These are phyloP conservation scores for Spheniscus mendiculus DNA, from an alignment of 2,113 vertebrate species.

Conservation along the genomic window DNA sequence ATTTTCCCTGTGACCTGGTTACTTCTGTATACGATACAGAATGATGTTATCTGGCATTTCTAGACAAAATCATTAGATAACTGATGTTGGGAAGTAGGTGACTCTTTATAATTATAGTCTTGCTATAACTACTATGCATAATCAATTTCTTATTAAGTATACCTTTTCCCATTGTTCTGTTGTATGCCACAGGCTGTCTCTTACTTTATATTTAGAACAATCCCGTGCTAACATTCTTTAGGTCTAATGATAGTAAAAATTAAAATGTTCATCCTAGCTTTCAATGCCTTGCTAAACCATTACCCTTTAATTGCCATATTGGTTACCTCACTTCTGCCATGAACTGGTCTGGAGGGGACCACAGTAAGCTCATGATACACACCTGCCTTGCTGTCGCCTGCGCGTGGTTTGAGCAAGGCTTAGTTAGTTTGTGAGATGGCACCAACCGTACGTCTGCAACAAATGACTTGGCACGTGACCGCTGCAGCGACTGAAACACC, in stretches of 20 bases:
- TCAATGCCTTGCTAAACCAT: not conserved
- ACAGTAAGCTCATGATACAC: rapidly evolving
- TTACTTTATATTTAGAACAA: not conserved
- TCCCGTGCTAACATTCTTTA: not conserved
- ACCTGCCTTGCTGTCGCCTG: rapidly evolving
- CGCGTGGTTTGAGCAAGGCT: not conserved
- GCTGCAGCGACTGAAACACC: rapidly evolving
- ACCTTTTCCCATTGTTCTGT: too few species aligned
- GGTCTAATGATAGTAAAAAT: not conserved
- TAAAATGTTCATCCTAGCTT: not conserved
- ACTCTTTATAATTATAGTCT: not conserved
- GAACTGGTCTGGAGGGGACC: not conserved
- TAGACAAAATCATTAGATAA: not conserved
- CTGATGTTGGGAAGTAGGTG: not conserved
- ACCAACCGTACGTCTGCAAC: rapidly evolving
- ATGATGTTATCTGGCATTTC: not conserved
- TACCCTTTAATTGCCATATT: rapidly evolving
- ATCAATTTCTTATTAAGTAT: rapidly evolving
- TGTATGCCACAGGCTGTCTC: not conserved
- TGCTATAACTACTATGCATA: too few species aligned
- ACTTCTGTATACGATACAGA: rapidly evolving
- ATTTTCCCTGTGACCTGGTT: too few species aligned
- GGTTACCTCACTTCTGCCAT: not conserved
- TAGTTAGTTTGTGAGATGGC: not conserved
- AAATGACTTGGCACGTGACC: rapidly evolving